Conservation (phyloP, 2,888 invertebrate genomes). For the Drymonia ruficornis region DNA sequence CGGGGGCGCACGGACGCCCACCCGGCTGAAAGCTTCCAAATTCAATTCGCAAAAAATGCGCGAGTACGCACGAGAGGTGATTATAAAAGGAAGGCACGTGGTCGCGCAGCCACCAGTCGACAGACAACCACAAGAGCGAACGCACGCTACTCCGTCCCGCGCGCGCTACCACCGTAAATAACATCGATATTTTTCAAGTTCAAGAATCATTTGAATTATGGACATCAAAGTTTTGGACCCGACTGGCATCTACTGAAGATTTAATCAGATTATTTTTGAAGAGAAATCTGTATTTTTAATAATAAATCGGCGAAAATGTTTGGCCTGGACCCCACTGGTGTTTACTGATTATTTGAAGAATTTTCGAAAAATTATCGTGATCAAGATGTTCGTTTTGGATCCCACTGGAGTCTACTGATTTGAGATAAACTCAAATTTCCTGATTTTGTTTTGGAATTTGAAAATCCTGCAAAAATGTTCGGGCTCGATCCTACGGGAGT, state of each 20-base stretch:
- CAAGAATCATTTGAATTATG: slow-evolving; percentile 62
- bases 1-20: slow-evolving; percentile 73
- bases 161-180: slow-evolving; percentile 73
- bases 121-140: slow-evolving; percentile 55
- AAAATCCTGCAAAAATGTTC: slow-evolving; percentile 64
- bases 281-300: slow-evolving; percentile 19
- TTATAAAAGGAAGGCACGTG: slow-evolving; percentile 80
- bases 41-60: slow-evolving; percentile 80
- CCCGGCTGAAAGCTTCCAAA: slow-evolving; percentile 83
- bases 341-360: slow-evolving; percentile 56
- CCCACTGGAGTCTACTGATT: slow-evolving; percentile 70
- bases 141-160: slow-evolving; percentile 61
- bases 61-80: slow-evolving; percentile 68
- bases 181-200: slow-evolving; percentile 73
- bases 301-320: slow-evolving; percentile 56
- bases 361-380: slow-evolving; percentile 27
- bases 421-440: slow-evolving; percentile 23
- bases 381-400: slow-evolving; percentile 72
- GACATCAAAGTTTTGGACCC: slow-evolving; percentile 79
- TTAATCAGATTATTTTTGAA: slow-evolving; percentile 33
- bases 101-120: slow-evolving; percentile 67
- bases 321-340: slow-evolving; percentile 72
- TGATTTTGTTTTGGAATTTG: slow-evolving; percentile 20
- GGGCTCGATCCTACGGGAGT: slow-evolving; percentile 77
- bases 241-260: slow-evolving; percentile 75